These are phyloP conservation scores for Aselliscus stoliczkanus DNA, from an alignment of 2,797 vertebrate species.

Conservation along the genomic window DNA sequence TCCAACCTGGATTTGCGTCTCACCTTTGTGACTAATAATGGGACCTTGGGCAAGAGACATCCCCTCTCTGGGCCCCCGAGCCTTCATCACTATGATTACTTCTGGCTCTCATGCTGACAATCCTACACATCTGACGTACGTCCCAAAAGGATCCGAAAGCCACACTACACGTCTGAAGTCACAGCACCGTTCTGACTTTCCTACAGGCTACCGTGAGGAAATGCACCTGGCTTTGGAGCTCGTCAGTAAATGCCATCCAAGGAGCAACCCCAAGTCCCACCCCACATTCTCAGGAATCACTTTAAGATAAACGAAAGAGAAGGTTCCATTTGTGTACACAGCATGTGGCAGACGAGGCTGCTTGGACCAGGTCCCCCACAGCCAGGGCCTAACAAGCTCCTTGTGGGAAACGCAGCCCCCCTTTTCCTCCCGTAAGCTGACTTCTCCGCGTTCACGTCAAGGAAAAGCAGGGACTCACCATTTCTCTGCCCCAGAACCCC, in stretches of 20 bases:
- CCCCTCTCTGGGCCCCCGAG: not conserved
- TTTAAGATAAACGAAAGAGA: not conserved
- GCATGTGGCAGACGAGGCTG: accelerated
- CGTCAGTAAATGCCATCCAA: not conserved
- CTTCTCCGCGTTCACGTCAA: not conserved
- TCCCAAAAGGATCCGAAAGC: not conserved
- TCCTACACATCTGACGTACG: not conserved
- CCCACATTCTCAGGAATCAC: accelerated
- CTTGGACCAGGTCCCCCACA: accelerated
- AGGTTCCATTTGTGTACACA: accelerated
- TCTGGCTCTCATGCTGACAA: not conserved
- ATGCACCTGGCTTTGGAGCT: not conserved
- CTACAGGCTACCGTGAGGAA: not conserved
- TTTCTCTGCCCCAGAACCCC: not conserved
- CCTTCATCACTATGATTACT: not conserved
- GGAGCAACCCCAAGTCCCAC: too few species aligned
- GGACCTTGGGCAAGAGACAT: not conserved
- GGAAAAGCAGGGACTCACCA: not conserved
- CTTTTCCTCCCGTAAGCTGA: not conserved
- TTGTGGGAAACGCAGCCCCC: not conserved
- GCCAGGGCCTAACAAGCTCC: accelerated
- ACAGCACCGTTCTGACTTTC: not conserved
- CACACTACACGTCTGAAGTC: not conserved
- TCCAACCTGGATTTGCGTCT: too few species aligned
- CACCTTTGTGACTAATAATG: not conserved